Evolutionary conservation across 2,113 vertebrate species (phyloP).

Genomic region (Engystomops pustulosus): DNA sequence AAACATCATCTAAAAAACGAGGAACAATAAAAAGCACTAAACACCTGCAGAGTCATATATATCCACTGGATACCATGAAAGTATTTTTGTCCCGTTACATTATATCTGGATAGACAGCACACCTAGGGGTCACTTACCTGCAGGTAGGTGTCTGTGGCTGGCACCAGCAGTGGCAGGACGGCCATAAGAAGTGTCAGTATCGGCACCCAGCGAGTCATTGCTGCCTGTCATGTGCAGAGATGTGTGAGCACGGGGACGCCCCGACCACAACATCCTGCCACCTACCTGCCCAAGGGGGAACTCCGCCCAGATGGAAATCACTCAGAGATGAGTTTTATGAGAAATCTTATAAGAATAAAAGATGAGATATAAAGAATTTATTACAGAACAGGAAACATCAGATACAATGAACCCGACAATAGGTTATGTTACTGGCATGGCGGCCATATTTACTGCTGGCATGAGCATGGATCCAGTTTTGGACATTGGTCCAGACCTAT

Average conservation of each 20-base stretch:
- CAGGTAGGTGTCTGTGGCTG: not conserved
- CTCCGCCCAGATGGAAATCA: constrained; percentile 9
- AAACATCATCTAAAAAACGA: no score
- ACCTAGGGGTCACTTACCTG: not conserved
- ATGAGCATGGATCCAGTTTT: no score
- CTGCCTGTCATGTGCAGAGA: not conserved
- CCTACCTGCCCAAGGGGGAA: not conserved
- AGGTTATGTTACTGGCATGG: no score
- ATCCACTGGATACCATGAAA: no score
- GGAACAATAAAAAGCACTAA: no score
- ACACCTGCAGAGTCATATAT: no score
- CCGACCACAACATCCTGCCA: constrained; percentile 39
- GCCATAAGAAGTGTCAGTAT: not conserved
- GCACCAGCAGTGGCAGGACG: not conserved
- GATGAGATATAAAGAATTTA: not conserved
- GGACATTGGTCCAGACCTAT: no score
- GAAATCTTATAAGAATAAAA: not conserved
- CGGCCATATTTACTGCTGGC: no score
- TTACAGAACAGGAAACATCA: no score
- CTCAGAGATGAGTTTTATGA: not conserved
- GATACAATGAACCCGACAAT: no score
- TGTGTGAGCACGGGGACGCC: not conserved
- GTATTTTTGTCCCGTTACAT: no score
- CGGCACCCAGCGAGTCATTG: not conserved
- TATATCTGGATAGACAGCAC: no score